phyloP scores from a whole-genome alignment of 1,140 invertebrate genomes.

The Drosophila novamexicana region DNA sequence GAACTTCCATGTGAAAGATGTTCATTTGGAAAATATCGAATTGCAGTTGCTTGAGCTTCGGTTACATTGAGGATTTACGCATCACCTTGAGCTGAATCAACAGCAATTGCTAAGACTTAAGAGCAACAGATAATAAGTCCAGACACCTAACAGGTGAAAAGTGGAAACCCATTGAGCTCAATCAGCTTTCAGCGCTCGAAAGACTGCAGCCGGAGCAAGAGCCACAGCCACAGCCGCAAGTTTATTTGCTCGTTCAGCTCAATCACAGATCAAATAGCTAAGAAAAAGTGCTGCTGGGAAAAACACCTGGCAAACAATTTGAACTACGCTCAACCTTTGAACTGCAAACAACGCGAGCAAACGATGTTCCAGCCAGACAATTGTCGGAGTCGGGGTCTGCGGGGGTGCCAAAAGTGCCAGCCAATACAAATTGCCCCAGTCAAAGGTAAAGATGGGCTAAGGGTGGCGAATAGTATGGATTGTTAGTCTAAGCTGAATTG shows the following conservation, averaged over 20 bases:
- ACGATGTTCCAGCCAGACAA: slow-evolving; percentile 54
- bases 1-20: neutral
- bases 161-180: slow-evolving; percentile 48
- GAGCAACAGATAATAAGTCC: slow-evolving; percentile 38
- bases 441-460: slow-evolving; percentile 18
- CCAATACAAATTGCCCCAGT: slow-evolving; percentile 70
- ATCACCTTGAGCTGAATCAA: slow-evolving; percentile 2
- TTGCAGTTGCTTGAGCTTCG: neutral
- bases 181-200: slow-evolving; percentile 44
- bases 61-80: slow-evolving; percentile 1
- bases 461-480: slow-evolving; percentile 31
- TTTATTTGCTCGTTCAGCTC: slow-evolving; percentile 81
- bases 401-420: slow-evolving; percentile 43
- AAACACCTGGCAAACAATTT: slow-evolving; percentile 80
- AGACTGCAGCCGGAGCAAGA: slow-evolving; percentile 16
- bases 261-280: slow-evolving; percentile 80
- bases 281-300: slow-evolving; percentile 67
- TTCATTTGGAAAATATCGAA: neutral
- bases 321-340: slow-evolving; percentile 75
- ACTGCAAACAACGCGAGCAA: slow-evolving; percentile 44
- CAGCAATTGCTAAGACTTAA: neutral
- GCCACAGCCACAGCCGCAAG: slow-evolving; percentile 48
- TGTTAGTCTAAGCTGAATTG: slow-evolving; percentile 57
- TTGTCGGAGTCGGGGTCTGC: slow-evolving; percentile 17
- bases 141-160: slow-evolving; percentile 8